A percentile compares a stretch with the other conserved stretches of the same genome.
These are phyloP conservation scores for Hydropsyche tenuis DNA, from an alignment of 1,140 invertebrate genomes.

Conservation along the genomic window DNA sequence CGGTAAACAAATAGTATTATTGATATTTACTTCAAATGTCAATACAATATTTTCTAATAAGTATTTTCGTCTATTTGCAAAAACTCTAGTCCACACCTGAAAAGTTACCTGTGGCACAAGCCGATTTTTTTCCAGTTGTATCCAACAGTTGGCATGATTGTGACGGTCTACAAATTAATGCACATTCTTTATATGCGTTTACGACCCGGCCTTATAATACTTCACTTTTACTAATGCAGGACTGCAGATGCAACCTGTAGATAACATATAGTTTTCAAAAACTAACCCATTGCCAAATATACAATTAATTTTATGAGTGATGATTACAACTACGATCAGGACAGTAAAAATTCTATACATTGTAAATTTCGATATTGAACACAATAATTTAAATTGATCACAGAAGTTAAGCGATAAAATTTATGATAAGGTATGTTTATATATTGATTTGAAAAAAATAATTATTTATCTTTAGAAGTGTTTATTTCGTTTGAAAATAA, in stretches of 20 bases:
- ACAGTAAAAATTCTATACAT: not conserved
- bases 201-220: conserved; percentile 2
- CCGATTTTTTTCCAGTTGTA: conserved; percentile 35
- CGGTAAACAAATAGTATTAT: no score
- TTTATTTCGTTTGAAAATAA: no score
- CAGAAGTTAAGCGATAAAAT: no score
- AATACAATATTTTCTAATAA: no score
- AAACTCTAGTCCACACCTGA: no score
- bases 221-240: not conserved
- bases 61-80: no score
- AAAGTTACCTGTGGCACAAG: not conserved
- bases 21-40: no score
- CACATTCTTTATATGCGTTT: conserved; percentile 47
- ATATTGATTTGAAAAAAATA: not conserved
- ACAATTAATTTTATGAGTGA: not conserved
- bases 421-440: not conserved
- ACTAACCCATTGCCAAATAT: not conserved
- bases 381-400: conserved; percentile 36
- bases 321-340: not conserved
- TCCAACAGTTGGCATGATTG: conserved; percentile 47
- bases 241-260: conserved; percentile 42
- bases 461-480: no score
- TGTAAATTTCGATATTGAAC: conserved; percentile 24
- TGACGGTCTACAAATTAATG: conserved; percentile 49
- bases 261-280: conserved; percentile 22